Percentiles rank a stretch among this genome's conserved stretches.
Conservation (phyloP, 2,888 invertebrate genomes). For the Rambutsinella grinnellia region DNA sequence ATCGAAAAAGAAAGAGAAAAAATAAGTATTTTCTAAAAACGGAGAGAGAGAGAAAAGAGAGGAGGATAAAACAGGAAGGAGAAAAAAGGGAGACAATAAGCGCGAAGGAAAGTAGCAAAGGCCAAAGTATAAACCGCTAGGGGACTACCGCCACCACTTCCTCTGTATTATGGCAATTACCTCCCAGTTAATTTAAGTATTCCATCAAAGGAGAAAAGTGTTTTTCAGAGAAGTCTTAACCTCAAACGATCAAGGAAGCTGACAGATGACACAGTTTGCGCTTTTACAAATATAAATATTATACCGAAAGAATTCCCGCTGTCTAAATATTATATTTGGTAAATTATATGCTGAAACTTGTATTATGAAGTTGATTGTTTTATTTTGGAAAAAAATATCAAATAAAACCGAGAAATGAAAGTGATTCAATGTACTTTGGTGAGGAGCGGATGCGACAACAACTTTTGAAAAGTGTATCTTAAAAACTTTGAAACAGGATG, state of each 20-base stretch:
- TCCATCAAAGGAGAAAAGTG: conserved; percentile 51
- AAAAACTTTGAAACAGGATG: too few relatives aligned
- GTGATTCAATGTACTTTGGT: too few relatives aligned
- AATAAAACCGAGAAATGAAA: too few relatives aligned
- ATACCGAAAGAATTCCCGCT: too few relatives aligned
- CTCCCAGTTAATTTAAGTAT: conserved; percentile 55
- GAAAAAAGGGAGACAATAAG: conserved; percentile 22
- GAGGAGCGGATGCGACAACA: too few relatives aligned
- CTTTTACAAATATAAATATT: not conserved
- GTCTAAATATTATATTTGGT: too few relatives aligned
- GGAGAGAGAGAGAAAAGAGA: conserved; percentile 4
- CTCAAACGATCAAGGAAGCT: conserved; percentile 52
- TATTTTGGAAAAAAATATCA: too few relatives aligned
- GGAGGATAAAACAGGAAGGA: conserved; percentile 3
- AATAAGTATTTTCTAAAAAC: conserved; percentile 4
- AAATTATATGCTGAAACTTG: too few relatives aligned
- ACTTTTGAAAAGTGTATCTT: too few relatives aligned
- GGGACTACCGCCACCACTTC: conserved; percentile 51
- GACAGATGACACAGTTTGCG: conserved; percentile 49
- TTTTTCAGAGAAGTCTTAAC: conserved; percentile 47
- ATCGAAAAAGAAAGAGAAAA: not conserved
- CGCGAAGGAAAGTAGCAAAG: conserved; percentile 38
- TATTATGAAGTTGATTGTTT: too few relatives aligned
- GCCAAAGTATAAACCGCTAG: conserved; percentile 51
- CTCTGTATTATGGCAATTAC: conserved; percentile 55